Base-by-base conservation (phyloP, 2,113 vertebrate species). In the Phalacrocorax brasilianus region DNA sequence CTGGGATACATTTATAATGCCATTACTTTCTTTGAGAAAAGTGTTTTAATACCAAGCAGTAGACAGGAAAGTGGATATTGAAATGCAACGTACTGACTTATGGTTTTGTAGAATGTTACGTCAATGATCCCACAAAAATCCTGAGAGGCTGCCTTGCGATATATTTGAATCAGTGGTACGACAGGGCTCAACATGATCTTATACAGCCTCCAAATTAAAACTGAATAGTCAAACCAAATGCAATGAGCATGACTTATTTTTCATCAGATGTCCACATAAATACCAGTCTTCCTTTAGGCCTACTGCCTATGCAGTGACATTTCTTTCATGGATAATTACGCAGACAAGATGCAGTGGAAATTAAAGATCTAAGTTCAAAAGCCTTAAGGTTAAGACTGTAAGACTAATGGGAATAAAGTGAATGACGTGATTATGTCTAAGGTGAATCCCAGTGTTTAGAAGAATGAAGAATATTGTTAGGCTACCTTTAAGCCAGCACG, bases 101-200 rank as follows among this genome's bases (percentile, higher is more conserved):
- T 2, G 27, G 8, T 76, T 59, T 50, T 65, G 18, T 35, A 49
- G 33, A 27, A 40, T 19, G 17, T 68, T 68, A 13, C 32, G 8
- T 38, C 21, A 32, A 4, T 30, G 23, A 42, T 49, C 11, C 21
- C 33, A 12, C 26, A 45, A 42, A 45, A 67, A 35, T n/a, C 18
- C 9, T 14, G 19, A 58, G 22, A 52, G 23, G 1, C 7, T 45
- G 45, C 7, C 4, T 65, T 67, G 33, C 28, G 16, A 58, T 49
- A 12, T 7, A 4, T 30, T 47, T 62, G 12, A 66, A 68, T 66
- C 63, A 73, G 20, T 0, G 0, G 58, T 14, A 52, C 2, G 1
- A 30, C 16, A 55, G 17, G 84, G 12, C 6, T 82, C 45, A 78
- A 5, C 16, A 42, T 26, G 28, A 26, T 71, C 40, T 32, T 32